Percentiles rank a stretch among this genome's conserved stretches.
Evolutionary conservation across 2,888 invertebrate genomes (phyloP).

Genomic region (Ochropleura leucogaster): DNA sequence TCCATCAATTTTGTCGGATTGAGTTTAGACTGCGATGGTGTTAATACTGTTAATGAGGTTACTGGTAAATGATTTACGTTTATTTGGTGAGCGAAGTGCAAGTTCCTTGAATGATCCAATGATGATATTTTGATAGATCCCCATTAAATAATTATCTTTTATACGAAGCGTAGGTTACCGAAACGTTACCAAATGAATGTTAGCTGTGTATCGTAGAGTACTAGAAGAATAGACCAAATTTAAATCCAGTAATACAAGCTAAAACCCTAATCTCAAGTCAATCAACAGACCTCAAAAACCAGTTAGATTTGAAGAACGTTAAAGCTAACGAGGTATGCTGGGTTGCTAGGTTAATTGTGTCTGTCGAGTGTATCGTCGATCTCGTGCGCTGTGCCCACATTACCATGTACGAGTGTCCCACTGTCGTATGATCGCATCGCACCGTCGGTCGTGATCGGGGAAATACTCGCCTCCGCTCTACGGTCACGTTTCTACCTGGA

Average conservation of each 20-base stretch:
- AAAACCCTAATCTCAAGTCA: slow-evolving; percentile 38
- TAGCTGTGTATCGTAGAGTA: not conserved
- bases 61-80: slow-evolving; percentile 30
- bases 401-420: slow-evolving; percentile 78
- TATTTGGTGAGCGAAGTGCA: slow-evolving; percentile 8
- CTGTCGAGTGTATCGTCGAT: slow-evolving; percentile 65
- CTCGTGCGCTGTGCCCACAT: slow-evolving; percentile 67
- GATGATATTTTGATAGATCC: not conserved
- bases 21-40: slow-evolving; percentile 64
- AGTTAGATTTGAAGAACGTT: slow-evolving; percentile 65
- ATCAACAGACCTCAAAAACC: slow-evolving; percentile 51
- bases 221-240: not conserved
- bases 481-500: slow-evolving; percentile 85
- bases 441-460: slow-evolving; percentile 84
- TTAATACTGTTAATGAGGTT: slow-evolving; percentile 59
- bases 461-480: slow-evolving; percentile 76
- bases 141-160: not conserved
- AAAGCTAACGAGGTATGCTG: slow-evolving; percentile 73
- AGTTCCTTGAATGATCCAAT: not conserved
- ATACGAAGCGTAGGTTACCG: not conserved
- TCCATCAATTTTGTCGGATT: slow-evolving; percentile 74
- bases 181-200: not conserved
- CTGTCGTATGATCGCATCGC: slow-evolving; percentile 78
- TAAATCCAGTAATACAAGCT: not conserved
- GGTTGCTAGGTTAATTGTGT: slow-evolving; percentile 83